phyloP scores from a whole-genome alignment of 2,888 invertebrate genomes.

The Leucophora obtusa region DNA sequence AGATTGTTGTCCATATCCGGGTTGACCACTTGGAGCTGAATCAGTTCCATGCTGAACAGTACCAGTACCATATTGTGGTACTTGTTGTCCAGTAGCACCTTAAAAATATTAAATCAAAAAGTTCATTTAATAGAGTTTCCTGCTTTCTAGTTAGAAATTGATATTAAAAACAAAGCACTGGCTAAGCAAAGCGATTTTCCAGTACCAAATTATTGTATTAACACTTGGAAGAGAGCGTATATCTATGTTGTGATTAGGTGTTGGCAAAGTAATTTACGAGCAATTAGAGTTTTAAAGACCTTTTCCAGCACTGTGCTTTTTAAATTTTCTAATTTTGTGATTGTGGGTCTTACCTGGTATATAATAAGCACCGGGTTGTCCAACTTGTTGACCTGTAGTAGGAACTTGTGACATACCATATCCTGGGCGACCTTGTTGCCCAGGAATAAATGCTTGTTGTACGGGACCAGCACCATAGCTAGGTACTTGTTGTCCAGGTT shows the following conservation, averaged over 20 bases:
- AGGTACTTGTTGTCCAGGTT: conserved; percentile 15
- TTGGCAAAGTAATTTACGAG: too few species aligned
- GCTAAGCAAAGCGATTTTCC: too few species aligned
- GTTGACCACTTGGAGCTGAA: conserved; percentile 52
- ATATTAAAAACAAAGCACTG: too few species aligned
- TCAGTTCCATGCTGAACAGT: conserved; percentile 43
- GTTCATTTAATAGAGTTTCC: too few species aligned
- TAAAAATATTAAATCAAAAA: not conserved
- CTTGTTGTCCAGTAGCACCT: conserved; percentile 44
- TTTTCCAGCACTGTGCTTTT: too few species aligned
- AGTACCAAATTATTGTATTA: too few species aligned
- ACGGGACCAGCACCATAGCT: conserved; percentile 13
- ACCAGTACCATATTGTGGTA: conserved; percentile 44
- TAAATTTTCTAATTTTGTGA: too few species aligned
- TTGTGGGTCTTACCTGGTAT: conserved; percentile 20
- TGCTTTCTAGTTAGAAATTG: too few species aligned
- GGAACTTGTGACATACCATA: conserved; percentile 4
- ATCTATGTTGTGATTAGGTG: too few species aligned
- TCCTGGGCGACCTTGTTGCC: conserved; percentile 27
- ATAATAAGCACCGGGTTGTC: conserved; percentile 36
- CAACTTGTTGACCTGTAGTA: conserved; percentile 6
- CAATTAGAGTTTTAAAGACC: too few species aligned
- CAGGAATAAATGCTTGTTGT: conserved; percentile 32
- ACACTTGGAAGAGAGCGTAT: too few species aligned
- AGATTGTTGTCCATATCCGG: conserved; percentile 43